Percentiles rank a stretch among this genome's conserved stretches.
These are phyloP conservation scores for Patella depressa DNA, from an alignment of 2,888 invertebrate genomes.

Conservation along the genomic window DNA sequence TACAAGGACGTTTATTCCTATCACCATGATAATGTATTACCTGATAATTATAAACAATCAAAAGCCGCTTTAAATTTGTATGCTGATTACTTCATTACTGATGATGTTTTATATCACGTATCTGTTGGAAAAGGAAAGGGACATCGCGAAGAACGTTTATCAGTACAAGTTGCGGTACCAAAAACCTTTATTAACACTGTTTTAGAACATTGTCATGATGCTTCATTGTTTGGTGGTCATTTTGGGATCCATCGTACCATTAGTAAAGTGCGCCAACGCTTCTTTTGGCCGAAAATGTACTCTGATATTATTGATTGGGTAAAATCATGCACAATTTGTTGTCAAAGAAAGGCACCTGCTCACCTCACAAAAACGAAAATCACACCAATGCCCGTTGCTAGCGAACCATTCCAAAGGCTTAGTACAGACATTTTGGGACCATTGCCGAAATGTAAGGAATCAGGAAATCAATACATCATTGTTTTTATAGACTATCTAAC, in stretches of 20 bases:
- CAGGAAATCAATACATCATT: not conserved
- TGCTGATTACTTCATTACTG: not conserved
- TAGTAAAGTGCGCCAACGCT: not conserved
- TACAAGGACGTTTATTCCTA: not conserved
- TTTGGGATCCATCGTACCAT: conserved; percentile 1
- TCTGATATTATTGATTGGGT: not conserved
- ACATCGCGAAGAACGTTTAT: not conserved
- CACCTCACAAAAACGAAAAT: not conserved
- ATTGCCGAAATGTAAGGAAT: not conserved
- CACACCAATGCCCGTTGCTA: not conserved
- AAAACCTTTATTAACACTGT: not conserved
- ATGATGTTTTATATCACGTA: not conserved
- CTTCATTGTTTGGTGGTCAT: not conserved
- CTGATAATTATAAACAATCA: not conserved
- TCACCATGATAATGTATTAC: not conserved
- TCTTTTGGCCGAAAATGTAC: not conserved
- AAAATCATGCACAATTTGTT: not conserved
- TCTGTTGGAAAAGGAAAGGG: not conserved
- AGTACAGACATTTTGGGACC: conserved; percentile 24
- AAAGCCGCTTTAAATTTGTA: not conserved
- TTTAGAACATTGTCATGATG: not conserved
- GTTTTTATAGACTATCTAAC: conserved; percentile 18
- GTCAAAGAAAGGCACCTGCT: conserved; percentile 7
- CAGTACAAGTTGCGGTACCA: not conserved
- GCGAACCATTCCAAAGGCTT: conserved; percentile 17